Percentiles rank a stretch among this genome's conserved stretches.
Evolutionary conservation across 1,140 invertebrate species (phyloP).

Genomic region (Olivierus martensii): DNA sequence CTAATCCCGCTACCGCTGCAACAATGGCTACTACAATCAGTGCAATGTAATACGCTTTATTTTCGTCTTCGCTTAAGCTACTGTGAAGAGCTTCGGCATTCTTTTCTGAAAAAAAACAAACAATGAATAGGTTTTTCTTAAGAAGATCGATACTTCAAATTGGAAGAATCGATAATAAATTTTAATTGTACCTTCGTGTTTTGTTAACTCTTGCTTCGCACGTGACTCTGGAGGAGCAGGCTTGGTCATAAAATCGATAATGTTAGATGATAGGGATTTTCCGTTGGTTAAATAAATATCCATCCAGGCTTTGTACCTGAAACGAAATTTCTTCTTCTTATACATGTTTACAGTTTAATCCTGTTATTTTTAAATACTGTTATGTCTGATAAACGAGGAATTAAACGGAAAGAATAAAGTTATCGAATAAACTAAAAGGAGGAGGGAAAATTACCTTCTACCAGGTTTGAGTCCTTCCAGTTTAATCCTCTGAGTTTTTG

Average conservation of each 20-base stretch:
- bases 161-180: no score
- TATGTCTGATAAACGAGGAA: no score
- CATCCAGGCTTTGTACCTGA: conserved; percentile 19
- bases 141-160: no score
- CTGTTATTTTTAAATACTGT: no score
- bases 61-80: conserved; percentile 22
- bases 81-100: conserved; percentile 38
- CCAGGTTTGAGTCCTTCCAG: conserved; percentile 59
- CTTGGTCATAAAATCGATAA: conserved; percentile 21
- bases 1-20: conserved; percentile 63
- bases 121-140: not conserved
- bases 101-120: conserved; percentile 41
- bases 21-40: conserved; percentile 73
- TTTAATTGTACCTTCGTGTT: no score
- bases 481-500: conserved; percentile 57
- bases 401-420: no score
- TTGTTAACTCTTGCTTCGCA: no score
- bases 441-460: conserved; percentile 30
- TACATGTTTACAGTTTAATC: no score
- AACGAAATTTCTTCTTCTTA: not conserved
- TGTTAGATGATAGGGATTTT: conserved; percentile 16
- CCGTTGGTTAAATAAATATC: conserved; percentile 22
- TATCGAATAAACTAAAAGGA: no score
- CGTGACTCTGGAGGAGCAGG: not conserved
- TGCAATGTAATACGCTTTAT: conserved; percentile 67